Evolutionary conservation across 2,888 invertebrate genomes (phyloP).

Genomic region (Watsonalla cultraria): DNA sequence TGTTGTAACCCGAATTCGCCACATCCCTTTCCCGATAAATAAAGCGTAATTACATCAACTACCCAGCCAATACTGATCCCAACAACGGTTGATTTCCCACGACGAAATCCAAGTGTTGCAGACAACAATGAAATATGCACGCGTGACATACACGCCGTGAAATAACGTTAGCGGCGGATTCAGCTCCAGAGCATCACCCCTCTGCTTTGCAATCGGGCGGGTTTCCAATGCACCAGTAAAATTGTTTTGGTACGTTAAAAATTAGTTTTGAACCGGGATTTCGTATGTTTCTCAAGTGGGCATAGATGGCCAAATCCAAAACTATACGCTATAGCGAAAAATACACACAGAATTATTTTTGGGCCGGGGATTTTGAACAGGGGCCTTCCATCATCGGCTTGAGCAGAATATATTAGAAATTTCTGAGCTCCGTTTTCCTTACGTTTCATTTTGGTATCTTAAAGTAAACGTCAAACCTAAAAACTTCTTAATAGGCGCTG

Average conservation of each 20-base stretch:
- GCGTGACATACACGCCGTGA: slow-evolving; percentile 60
- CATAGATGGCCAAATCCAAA: no score
- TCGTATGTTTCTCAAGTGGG: no score
- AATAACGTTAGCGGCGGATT: slow-evolving; percentile 53
- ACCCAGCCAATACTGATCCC: slow-evolving; percentile 6
- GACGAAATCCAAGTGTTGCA: slow-evolving; percentile 52
- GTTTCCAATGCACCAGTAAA: slow-evolving; percentile 5
- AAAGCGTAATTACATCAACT: slow-evolving; percentile 32
- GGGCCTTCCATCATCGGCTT: no score
- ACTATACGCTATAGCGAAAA: no score
- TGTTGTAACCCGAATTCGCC: neutral
- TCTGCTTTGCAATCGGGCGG: neutral
- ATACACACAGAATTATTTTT: no score
- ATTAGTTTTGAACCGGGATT: neutral
- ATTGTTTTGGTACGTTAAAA: slow-evolving; percentile 9
- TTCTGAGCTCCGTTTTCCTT: no score
- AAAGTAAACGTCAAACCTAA: no score
- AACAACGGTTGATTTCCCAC: slow-evolving; percentile 50
- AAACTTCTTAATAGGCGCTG: no score
- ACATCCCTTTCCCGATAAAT: slow-evolving; percentile 22
- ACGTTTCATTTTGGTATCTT: no score
- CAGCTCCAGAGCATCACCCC: slow-evolving; percentile 18
- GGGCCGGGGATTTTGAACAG: no score
- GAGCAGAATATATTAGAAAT: no score
- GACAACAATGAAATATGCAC: slow-evolving; percentile 68